These are phyloP conservation scores for Xerus rutilus DNA, from an alignment of 2,797 vertebrate genomes.

Conservation along the genomic window DNA sequence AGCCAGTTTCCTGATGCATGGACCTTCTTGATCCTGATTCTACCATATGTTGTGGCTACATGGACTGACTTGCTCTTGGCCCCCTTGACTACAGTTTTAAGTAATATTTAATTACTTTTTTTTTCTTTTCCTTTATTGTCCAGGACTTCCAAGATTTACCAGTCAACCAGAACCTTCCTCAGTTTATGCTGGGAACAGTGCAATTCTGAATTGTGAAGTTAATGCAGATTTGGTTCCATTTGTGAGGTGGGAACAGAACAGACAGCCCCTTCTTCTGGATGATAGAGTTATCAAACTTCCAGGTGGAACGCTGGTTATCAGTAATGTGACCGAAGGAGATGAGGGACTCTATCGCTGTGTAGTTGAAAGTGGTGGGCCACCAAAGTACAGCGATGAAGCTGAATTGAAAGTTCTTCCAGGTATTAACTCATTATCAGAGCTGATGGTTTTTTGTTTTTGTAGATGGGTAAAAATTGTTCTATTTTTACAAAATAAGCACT, in stretches of 20 bases:
- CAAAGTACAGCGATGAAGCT: slow-evolving; percentile 95
- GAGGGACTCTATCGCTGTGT: slow-evolving; percentile 94
- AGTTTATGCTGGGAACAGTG: slow-evolving; percentile 89
- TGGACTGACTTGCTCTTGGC: background rate
- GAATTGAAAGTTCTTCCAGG: slow-evolving; percentile 93
- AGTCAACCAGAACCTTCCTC: slow-evolving; percentile 92
- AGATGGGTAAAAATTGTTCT: slow-evolving; percentile 24
- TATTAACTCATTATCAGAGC: slow-evolving; percentile 79
- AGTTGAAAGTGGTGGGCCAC: slow-evolving; percentile 92
- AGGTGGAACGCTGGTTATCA: slow-evolving; percentile 93
- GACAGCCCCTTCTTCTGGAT: slow-evolving; percentile 88
- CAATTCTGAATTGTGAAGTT: slow-evolving; percentile 94
- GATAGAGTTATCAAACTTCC: slow-evolving; percentile 90
- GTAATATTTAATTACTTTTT: background rate
- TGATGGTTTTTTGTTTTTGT: slow-evolving; percentile 15
- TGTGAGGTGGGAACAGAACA: slow-evolving; percentile 94
- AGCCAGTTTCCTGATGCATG: background rate
- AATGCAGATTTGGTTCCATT: slow-evolving; percentile 93
- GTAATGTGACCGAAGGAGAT: slow-evolving; percentile 92
- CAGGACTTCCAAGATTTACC: slow-evolving; percentile 94
- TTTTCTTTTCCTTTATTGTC: background rate
- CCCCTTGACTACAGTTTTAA: slow-evolving; percentile 1
- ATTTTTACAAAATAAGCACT: background rate
- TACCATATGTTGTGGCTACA: background rate
- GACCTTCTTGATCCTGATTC: background rate